phyloP scores from a whole-genome alignment of 2,797 vertebrate genomes.

The Phrynocephalus forsythii region DNA sequence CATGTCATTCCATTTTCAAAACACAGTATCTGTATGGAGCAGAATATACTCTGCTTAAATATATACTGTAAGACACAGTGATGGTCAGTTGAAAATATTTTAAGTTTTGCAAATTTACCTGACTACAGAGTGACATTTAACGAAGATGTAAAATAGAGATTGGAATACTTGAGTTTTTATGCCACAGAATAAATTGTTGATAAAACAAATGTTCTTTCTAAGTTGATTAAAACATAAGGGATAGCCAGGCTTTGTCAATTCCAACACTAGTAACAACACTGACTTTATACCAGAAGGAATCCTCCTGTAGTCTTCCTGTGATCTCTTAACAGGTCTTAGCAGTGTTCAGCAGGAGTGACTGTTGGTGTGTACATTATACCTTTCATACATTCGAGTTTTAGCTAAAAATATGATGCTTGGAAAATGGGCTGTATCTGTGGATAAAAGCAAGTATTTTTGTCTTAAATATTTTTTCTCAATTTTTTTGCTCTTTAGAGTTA shows the following conservation, averaged over 20 bases:
- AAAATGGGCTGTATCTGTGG: neutral
- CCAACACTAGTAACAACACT: neutral
- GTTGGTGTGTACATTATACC: neutral
- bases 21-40: neutral
- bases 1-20: neutral
- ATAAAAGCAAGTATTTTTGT: neutral
- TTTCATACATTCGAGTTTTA: neutral
- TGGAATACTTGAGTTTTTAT: neutral
- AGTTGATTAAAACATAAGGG: neutral
- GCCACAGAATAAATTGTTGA: neutral
- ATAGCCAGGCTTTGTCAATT: neutral
- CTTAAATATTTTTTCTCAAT: neutral
- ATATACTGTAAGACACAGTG: neutral
- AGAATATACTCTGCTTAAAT: neutral
- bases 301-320: neutral
- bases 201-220: neutral
- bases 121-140: neutral
- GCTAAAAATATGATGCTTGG: neutral
- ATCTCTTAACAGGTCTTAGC: neutral
- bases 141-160: neutral
- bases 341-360: neutral
- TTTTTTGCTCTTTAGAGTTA: conserved; percentile 83
- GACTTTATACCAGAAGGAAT: neutral
- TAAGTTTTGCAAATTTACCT: too few species aligned
- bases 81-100: too few species aligned